phyloP scores from a whole-genome alignment of 2,113 vertebrate genomes.

The Cryptoleucopteryx plumbea region DNA sequence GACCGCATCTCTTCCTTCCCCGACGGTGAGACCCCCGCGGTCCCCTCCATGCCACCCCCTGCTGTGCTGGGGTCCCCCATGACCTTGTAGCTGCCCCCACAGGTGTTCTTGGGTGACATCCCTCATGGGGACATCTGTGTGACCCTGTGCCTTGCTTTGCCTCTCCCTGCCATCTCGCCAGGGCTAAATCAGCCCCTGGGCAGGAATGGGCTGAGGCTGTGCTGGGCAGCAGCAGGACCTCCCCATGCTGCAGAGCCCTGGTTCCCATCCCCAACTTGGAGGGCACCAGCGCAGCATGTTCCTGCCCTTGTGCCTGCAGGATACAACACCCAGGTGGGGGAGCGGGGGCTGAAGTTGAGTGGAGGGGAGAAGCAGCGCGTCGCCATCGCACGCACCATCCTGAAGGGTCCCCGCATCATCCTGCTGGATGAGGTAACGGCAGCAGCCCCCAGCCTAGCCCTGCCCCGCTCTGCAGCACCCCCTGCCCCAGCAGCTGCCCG shows the following conservation, averaged over 20 bases:
- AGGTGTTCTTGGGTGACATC: background rate
- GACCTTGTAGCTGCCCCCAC: background rate
- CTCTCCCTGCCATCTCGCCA: background rate
- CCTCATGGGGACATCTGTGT: rapidly evolving
- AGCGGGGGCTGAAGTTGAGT: slow-evolving; percentile 93
- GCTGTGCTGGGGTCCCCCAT: background rate
- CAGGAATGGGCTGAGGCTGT: background rate
- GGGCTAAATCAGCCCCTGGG: background rate
- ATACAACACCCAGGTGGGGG: slow-evolving; percentile 91
- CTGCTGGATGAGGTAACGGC: slow-evolving; percentile 89
- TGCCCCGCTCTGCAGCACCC: background rate
- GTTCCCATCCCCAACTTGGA: background rate
- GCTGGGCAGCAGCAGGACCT: background rate
- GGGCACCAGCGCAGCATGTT: background rate
- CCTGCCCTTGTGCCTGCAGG: slow-evolving; percentile 68
- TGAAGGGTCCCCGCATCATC: slow-evolving; percentile 90
- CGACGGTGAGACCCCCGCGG: slow-evolving; percentile 71
- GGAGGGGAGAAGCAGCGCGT: slow-evolving; percentile 97
- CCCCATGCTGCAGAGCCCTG: background rate
- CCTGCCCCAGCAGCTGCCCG: background rate
- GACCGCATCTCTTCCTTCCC: slow-evolving; percentile 86
- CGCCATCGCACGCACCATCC: slow-evolving; percentile 93
- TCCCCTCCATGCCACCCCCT: background rate
- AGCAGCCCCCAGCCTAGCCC: background rate
- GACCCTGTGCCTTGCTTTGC: background rate